phyloP scores from a whole-genome alignment of 37 sponge, comb jelly and placozoan genomes.

The Petrosia ficiformis region DNA sequence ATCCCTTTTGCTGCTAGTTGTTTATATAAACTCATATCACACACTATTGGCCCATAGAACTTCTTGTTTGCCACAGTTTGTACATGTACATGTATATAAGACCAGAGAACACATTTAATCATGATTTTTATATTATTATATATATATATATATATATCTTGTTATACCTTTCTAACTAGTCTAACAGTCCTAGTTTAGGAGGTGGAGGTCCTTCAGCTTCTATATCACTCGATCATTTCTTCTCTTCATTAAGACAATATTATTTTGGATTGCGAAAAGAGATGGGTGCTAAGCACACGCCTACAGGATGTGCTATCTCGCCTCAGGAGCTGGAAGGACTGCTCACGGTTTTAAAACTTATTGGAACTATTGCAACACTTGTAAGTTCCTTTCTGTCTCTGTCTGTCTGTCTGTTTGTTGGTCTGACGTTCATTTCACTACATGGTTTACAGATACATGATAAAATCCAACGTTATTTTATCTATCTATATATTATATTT shows the following conservation, averaged over 20 bases:
- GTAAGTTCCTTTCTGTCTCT: slow-evolving; percentile 24
- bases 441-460: neutral
- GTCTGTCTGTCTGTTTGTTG: no score
- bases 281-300: neutral
- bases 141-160: neutral
- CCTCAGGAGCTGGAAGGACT: slow-evolving; percentile 87
- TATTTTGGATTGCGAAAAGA: slow-evolving; percentile 59
- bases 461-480: no score
- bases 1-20: no score
- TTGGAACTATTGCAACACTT: slow-evolving; percentile 53
- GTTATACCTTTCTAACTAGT: neutral
- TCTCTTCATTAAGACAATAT: slow-evolving; percentile 86
- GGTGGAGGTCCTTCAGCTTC: slow-evolving; percentile 70
- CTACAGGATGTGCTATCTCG: slow-evolving; percentile 73
- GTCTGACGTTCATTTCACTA: neutral
- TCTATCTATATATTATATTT: no score
- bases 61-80: no score
- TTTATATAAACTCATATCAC: no score
- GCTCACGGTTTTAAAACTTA: slow-evolving; percentile 67
- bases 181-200: slow-evolving; percentile 63
- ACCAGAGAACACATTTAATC: no score
- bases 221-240: slow-evolving; percentile 96
- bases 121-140: neutral
- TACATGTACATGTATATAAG: no score
- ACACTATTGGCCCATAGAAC: no score